Evolutionary conservation across 2,888 invertebrate genomes (phyloP).

Genomic region (Dynastes hyllus): DNA sequence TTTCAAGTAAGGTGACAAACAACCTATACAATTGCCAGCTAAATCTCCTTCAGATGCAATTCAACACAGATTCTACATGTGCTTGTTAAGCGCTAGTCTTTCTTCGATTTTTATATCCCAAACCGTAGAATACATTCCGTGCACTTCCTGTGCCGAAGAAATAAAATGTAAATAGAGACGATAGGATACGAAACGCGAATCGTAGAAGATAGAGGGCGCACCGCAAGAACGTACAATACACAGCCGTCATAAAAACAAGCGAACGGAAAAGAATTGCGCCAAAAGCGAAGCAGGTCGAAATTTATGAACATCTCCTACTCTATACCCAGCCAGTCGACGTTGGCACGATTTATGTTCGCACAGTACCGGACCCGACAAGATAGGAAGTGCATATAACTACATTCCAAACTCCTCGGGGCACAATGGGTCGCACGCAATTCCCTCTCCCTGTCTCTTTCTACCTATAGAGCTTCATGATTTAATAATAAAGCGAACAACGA

Average conservation of each 20-base stretch:
- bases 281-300: conserved; percentile 12
- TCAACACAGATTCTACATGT: background rate
- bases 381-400: conserved; percentile 31
- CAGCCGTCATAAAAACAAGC: conserved; percentile 10
- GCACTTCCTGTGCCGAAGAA: background rate
- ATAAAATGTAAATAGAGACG: conserved; percentile 19
- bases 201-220: background rate
- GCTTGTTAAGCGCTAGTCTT: background rate
- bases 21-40: too few species aligned
- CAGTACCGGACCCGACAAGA: background rate
- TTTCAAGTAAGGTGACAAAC: too few species aligned
- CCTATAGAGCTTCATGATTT: conserved; percentile 13
- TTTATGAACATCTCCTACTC: conserved; percentile 20
- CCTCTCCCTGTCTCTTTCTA: background rate
- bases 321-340: background rate
- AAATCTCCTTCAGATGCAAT: background rate
- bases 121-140: background rate
- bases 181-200: background rate
- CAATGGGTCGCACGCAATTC: conserved; percentile 9
- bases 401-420: conserved; percentile 25
- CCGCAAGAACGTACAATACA: conserved; percentile 6
- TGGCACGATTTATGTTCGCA: conserved; percentile 24
- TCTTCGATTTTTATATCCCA: background rate
- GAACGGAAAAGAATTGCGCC: conserved; percentile 15
- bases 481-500: conserved; percentile 20